Evolutionary conservation across 2,888 invertebrate genomes (phyloP).

Genomic region (Heliconius aoede): DNA sequence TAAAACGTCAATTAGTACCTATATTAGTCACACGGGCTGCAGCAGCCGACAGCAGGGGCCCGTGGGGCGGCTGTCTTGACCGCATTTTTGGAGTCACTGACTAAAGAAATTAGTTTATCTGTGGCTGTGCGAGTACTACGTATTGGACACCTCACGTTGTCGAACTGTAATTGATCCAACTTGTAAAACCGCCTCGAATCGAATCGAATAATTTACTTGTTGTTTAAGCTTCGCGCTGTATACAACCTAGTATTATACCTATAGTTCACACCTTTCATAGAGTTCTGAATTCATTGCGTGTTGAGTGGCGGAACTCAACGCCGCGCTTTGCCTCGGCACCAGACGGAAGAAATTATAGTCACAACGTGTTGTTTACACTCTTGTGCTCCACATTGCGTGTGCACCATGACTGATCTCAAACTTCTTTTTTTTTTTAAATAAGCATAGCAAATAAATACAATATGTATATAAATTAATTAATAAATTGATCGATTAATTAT

Average conservation of each 20-base stretch:
- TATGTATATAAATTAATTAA: background rate
- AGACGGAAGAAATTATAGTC: no score
- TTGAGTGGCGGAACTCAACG: no score
- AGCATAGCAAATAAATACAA: background rate
- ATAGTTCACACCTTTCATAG: no score
- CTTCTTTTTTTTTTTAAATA: background rate
- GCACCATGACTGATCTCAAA: background rate
- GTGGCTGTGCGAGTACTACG: background rate
- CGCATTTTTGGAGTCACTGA: conserved; percentile 11
- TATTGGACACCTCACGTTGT: background rate
- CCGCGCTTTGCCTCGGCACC: no score
- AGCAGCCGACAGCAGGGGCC: background rate
- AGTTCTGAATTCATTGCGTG: no score
- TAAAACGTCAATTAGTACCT: background rate
- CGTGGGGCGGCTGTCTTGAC: background rate
- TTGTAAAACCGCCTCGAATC: background rate
- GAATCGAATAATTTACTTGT: background rate
- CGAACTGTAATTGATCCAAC: background rate
- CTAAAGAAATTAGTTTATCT: conserved; percentile 9
- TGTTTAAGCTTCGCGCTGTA: background rate
- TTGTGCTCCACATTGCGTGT: no score
- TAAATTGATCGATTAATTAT: no score
- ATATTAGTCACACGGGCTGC: background rate
- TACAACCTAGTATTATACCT: no score
- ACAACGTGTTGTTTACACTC: no score